Evolutionary conservation across 2,888 invertebrate genomes (phyloP).

Genomic region (Dorcus hopei): DNA sequence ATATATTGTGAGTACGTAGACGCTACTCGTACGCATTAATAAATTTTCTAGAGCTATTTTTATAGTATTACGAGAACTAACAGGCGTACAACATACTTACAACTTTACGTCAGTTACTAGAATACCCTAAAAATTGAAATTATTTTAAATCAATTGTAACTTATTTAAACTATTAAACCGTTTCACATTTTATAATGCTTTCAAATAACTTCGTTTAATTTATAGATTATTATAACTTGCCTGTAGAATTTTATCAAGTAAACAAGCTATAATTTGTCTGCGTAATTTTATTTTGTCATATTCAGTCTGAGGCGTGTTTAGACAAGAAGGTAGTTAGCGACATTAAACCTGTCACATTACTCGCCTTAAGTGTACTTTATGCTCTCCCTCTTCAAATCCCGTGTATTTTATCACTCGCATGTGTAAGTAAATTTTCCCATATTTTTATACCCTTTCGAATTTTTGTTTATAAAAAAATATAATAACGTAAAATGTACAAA

Average conservation of each 20-base stretch:
- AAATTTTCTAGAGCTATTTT: slow-evolving; percentile 2
- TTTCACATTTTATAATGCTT: no score
- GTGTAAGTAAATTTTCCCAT: background rate
- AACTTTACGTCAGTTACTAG: no score
- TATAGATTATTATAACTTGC: no score
- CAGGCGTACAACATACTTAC: no score
- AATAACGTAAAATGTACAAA: background rate
- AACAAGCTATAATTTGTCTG: no score
- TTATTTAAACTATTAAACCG: no score
- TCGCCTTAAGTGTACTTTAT: background rate
- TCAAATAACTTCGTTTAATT: no score
- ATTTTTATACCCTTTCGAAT: no score
- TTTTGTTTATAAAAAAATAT: background rate
- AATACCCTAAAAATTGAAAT: no score
- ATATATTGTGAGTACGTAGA: slow-evolving; percentile 2
- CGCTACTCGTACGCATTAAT: background rate
- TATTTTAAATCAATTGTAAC: no score
- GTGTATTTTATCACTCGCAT: background rate
- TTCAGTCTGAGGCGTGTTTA: slow-evolving; percentile 2
- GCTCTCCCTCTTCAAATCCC: background rate
- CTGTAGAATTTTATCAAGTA: no score
- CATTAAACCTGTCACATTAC: slow-evolving; percentile 5
- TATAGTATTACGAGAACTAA: no score
- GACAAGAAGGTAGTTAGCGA: slow-evolving; percentile 9
- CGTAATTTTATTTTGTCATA: background rate